Base-by-base conservation (phyloP, 2,113 vertebrate genomes). In the Mixornis gularis region DNA sequence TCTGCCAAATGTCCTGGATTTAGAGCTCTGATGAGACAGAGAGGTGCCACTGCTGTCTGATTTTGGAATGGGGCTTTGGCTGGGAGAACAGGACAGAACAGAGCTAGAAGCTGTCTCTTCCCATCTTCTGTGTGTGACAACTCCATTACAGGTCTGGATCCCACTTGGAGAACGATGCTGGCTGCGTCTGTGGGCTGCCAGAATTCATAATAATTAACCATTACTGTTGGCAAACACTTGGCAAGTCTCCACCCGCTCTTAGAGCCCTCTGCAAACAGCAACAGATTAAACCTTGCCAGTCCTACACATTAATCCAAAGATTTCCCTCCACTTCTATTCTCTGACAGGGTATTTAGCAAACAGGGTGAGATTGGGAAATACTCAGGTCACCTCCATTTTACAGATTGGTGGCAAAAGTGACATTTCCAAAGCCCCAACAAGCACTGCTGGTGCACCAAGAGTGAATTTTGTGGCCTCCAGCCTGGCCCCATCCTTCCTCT, bases 161-260 rank as follows among this genome's bases (percentile, higher is more conserved):
- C 69, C 41, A 20, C 84, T 84, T 0, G 4, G 38, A 66, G 87
- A 87, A 60, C 1, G 79, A 55, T 27, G 81, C 64, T 79, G 87
- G 74, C 87, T 79, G 85, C 16, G 7, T 21, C 18, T 44, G 72
- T 40, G 85, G 89, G 94, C 85, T 96, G 94, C 89, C 89, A 94
- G 64, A 59, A 78, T 70, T 91, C 63, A 48, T 68, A 92, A 91
- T 95, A 93, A 95, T 96, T 95, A 95, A 93, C 92, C 82, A 87
- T 89, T 94, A 96, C 85, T 93, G 94, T 80, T 83, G 90, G 95
- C 89, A 93, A 95, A 96, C 92, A 91, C 84, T 92, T 92, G 94
- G 96, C 94, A 92, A 70, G 77, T 78, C 92, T 92, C 94, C 91
- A 91, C 89, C 51, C 4, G 7, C 84, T 65, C 86, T 72, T 24